A percentile compares a stretch with the other conserved stretches of the same genome.
phyloP scores from a whole-genome alignment of 2,888 invertebrate genomes.

The Agonopterix heracliana region DNA sequence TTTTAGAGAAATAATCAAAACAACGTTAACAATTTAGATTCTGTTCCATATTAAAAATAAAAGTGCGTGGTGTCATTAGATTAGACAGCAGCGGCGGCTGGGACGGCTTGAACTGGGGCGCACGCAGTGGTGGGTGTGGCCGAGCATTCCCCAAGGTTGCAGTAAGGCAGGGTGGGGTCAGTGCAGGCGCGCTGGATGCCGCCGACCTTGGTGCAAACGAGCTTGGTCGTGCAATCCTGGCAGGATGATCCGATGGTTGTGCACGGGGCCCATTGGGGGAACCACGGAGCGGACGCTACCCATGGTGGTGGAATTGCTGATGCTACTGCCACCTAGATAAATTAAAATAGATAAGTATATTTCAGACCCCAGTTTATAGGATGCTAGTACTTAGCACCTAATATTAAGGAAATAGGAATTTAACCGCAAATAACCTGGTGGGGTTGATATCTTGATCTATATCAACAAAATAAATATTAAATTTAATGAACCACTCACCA shows the following conservation, averaged over 20 bases:
- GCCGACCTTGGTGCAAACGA: conserved; percentile 59
- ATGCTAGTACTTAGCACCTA: too few relatives aligned
- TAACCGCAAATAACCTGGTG: too few relatives aligned
- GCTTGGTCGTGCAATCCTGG: conserved; percentile 50
- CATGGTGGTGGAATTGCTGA: conserved; percentile 57
- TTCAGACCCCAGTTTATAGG: too few relatives aligned
- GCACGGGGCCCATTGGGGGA: conserved; percentile 56
- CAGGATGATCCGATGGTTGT: conserved; percentile 47
- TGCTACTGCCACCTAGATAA: conserved; percentile 41
- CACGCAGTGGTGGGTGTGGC: conserved; percentile 58
- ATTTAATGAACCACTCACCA: conserved; percentile 41
- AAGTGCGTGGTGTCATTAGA: neutral
- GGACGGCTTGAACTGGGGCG: conserved; percentile 24
- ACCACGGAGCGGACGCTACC: conserved; percentile 56
- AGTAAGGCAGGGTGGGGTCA: conserved; percentile 58
- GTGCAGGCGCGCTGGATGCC: conserved; percentile 47
- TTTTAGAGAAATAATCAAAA: too few relatives aligned
- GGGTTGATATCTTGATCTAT: too few relatives aligned
- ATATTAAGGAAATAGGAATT: too few relatives aligned
- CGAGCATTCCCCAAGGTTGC: conserved; percentile 65
- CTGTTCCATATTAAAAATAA: neutral
- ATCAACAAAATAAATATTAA: too few relatives aligned
- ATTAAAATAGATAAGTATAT: conserved; percentile 1
- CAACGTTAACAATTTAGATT: too few relatives aligned
- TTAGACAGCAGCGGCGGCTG: conserved; percentile 12